Evolutionary conservation across 2,888 invertebrate genomes (phyloP).

Genomic region (Drosophila multiciliata): DNA sequence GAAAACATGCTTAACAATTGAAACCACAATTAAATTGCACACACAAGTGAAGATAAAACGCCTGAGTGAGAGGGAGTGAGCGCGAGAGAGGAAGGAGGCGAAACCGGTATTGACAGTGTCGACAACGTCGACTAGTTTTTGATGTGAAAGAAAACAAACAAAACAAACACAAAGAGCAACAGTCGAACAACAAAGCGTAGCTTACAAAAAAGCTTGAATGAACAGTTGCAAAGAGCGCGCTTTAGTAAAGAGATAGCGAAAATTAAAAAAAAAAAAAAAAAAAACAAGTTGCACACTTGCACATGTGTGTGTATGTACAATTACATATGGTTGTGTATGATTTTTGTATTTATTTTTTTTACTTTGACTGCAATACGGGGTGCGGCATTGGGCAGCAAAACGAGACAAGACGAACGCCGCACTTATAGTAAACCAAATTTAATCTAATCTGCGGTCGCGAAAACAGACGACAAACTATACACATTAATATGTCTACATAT

Average conservation of each 20-base stretch:
- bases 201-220: constrained; percentile 65
- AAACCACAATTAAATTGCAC: constrained; percentile 76
- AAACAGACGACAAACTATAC: constrained; percentile 44
- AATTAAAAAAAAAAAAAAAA: constrained; percentile 18
- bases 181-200: constrained; percentile 64
- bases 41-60: constrained; percentile 52
- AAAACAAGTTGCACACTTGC: constrained; percentile 17
- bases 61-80: constrained; percentile 1
- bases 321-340: constrained; percentile 2
- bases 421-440: constrained; percentile 75
- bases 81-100: constrained; percentile 18
- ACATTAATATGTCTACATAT: constrained; percentile 2
- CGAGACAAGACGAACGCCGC: constrained; percentile 44
- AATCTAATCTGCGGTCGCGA: constrained; percentile 75
- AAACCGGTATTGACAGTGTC: constrained; percentile 67
- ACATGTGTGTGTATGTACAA: constrained; percentile 3
- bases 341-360: constrained; percentile 28
- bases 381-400: constrained; percentile 31
- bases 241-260: constrained; percentile 26
- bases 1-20: constrained; percentile 56
- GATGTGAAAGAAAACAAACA: constrained; percentile 63
- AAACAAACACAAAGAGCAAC: constrained; percentile 57
- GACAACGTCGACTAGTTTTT: constrained; percentile 69
- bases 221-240: constrained; percentile 32
- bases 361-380: constrained; percentile 37